These are phyloP conservation scores for Danaus plexippus DNA, from an alignment of 1,140 invertebrate genomes.

Conservation along the genomic window DNA sequence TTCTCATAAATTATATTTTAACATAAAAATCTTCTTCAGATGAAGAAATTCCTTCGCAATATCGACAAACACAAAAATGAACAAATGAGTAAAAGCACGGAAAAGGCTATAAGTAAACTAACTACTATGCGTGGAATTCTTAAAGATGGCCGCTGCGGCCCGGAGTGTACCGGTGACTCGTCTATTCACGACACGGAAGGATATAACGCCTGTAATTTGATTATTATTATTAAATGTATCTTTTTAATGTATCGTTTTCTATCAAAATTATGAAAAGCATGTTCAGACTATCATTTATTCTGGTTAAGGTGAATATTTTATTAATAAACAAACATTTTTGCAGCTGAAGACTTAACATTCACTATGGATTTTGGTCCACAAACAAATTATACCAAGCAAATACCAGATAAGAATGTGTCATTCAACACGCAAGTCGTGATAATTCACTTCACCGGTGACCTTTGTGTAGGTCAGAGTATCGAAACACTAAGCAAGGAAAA, in stretches of 20 bases:
- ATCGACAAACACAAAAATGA: constrained; percentile 62
- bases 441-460: constrained; percentile 61
- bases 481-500: constrained; percentile 64
- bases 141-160: constrained; percentile 54
- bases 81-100: constrained; percentile 39
- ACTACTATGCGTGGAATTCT: constrained; percentile 58
- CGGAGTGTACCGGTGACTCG: constrained; percentile 62
- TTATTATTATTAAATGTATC: neutral
- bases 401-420: constrained; percentile 56
- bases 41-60: constrained; percentile 62
- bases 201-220: constrained; percentile 24
- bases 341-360: constrained; percentile 38
- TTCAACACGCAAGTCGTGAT: constrained; percentile 66
- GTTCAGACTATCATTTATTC: neutral
- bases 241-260: neutral
- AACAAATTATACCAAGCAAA: constrained; percentile 43
- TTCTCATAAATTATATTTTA: neutral
- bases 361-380: constrained; percentile 44
- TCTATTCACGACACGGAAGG: constrained; percentile 39
- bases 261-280: neutral
- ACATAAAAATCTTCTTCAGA: constrained; percentile 30
- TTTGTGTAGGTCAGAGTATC: constrained; percentile 64
- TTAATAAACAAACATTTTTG: constrained; percentile 11
- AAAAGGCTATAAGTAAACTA: constrained; percentile 52
- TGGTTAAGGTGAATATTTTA: neutral